Conservation (phyloP, 2,797 vertebrate species). For the Platalea minor region DNA sequence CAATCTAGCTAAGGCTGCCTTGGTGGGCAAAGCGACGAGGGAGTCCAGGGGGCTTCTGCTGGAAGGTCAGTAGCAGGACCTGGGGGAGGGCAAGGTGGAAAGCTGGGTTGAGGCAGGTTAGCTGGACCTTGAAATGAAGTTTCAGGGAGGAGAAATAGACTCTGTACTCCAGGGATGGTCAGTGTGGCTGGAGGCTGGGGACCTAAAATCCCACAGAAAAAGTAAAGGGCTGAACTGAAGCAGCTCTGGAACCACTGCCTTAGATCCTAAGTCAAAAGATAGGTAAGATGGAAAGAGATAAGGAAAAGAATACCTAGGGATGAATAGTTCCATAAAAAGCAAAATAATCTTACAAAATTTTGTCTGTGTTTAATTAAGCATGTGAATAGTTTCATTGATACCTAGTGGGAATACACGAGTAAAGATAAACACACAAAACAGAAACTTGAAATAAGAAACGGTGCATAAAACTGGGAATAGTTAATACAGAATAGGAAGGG, state of each 20-base stretch:
- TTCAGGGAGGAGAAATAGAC: background rate
- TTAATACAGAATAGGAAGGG: background rate
- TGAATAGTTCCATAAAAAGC: background rate
- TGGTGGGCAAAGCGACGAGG: background rate
- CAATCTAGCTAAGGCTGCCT: background rate
- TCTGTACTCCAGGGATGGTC: background rate
- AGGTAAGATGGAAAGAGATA: background rate
- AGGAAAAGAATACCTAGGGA: background rate
- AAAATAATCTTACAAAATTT: background rate
- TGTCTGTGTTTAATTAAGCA: constrained; percentile 5
- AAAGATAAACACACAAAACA: constrained; percentile 14
- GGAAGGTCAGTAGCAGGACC: background rate
- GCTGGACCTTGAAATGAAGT: background rate
- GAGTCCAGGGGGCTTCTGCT: background rate
- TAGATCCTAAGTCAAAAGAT: background rate
- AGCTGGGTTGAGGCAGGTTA: background rate
- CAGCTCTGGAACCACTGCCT: background rate
- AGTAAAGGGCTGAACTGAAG: background rate
- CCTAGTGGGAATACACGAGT: background rate
- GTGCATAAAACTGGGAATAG: background rate
- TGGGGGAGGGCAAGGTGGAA: background rate
- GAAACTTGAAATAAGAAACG: constrained; percentile 14
- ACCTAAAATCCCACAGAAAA: background rate
- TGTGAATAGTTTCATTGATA: background rate
- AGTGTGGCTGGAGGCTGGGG: background rate